Base-by-base conservation (phyloP, 1,140 invertebrate species). In the Coptotermes formosanus region DNA sequence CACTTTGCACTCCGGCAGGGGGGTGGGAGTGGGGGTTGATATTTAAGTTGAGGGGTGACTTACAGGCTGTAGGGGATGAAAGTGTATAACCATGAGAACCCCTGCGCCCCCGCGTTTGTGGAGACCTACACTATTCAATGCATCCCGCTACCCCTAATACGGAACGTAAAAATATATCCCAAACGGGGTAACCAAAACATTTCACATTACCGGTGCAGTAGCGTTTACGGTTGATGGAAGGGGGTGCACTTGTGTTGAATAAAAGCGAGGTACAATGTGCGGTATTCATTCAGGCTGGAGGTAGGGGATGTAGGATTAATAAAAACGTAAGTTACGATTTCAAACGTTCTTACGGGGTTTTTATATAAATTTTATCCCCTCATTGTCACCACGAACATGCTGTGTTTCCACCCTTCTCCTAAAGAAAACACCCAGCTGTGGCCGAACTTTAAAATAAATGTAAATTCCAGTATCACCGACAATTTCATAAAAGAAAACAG, bases 251-350 rank as follows among this genome's bases (percentile, higher is more conserved):
- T 75, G 64, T 16, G 25, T 75, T 75, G 64, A 75, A 75, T 75
- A 75, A 75, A 75, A 75, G 64, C n/a, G 64, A n/a, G 64, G n/a
- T 75, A 75, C 64, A 30, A 75, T 75, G 64, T 30, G 25, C 30
- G 64, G 64, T 75, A 75, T 75, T 75, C n/a, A 75, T 75, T 75
- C 64, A 30, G 64, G 64, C 6, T 75, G n/a, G 64, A 30, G 64
- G 30, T 25, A 75, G 64, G n/a, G n/a, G n/a, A 21, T 75, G 9
- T 16, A 30, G 64, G 64, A 75, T 75, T 75, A 75, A 75, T 75
- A 75, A 75, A 75, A 75, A 75, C 30, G n/a, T 75, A 75, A 75
- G 64, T 75, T 75, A 75, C 64, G 64, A 30, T 75, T 75, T 75
- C 25, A 75, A n/a, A 75, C n/a, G 64, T 12, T 30, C 64, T 75